Base-by-base conservation (phyloP, 2,888 invertebrate species). In the Pelosia muscerda region DNA sequence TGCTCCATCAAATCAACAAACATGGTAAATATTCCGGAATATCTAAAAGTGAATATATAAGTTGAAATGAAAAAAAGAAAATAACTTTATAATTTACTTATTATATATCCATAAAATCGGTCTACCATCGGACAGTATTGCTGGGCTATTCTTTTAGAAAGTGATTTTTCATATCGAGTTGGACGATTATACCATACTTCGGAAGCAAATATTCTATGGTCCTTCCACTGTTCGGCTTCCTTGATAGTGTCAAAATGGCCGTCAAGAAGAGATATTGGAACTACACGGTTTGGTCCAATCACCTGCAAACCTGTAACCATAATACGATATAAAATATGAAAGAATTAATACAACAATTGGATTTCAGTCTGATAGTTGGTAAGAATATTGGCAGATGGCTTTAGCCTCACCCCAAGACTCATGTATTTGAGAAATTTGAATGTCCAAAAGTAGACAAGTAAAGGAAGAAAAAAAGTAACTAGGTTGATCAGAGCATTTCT, bases 101-200 rank as follows among this genome's bases (percentile, higher is more conserved):
- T 49, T 61, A 53, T 63, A 34, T 63, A 22, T 2, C 54, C 62
- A 54, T 54, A 54, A 54, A 28, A 54, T 0, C 10, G n/a, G n/a
- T 61, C n/a, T 8, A 63, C 62, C 15, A 54, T 34, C 23, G 62
- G 62, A 13, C 62, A 63, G 31, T 54, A 34, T 15, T 54, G 9
- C 9, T 23, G 8, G 10, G 62, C 62, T 23, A 63, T 31, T 23
- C 15, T 53, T 34, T 53, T 28, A 2, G 62, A 53, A 22, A 62
- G 62, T 11, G 62, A n/a, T 10, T 49, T 54, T 2, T 22, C 23
- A 15, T 31, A 23, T 13, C 3, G 54, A 3, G n/a, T 15, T 54
- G 22, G 28, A 4, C 2, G 13, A 23, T 15, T 28, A 31, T 9
- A 31, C 62, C 62, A 63, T 10, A 31, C 15, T 23, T 63, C 54